phyloP scores from a whole-genome alignment of 2,888 invertebrate genomes.

The Dendrolimus houi region DNA sequence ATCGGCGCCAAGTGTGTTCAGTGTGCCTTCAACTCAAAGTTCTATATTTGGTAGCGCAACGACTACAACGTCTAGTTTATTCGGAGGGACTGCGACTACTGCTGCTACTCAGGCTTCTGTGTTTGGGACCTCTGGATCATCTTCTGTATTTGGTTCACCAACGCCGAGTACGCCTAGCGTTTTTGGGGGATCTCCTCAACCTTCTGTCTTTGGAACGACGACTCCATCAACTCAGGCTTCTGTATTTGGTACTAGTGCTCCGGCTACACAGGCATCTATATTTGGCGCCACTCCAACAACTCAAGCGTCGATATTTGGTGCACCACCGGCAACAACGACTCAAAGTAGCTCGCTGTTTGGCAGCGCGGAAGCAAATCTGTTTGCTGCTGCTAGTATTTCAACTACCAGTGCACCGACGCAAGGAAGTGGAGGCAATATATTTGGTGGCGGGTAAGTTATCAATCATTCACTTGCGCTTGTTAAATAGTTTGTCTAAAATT shows the following conservation, averaged over 20 bases:
- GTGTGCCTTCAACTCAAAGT: slow-evolving; percentile 12
- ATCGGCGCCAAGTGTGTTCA: slow-evolving; percentile 14
- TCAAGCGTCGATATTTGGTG: slow-evolving; percentile 31
- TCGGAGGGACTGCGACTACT: slow-evolving; percentile 17
- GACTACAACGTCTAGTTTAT: slow-evolving; percentile 19
- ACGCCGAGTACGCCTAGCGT: slow-evolving; percentile 22
- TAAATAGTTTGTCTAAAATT: too few species aligned
- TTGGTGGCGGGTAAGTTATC: slow-evolving; percentile 46
- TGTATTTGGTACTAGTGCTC: slow-evolving; percentile 22
- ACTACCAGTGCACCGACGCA: slow-evolving; percentile 48
- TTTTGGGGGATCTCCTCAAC: slow-evolving; percentile 19
- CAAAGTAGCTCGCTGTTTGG: slow-evolving; percentile 49
- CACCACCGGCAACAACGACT: slow-evolving; percentile 33
- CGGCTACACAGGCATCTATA: slow-evolving; percentile 24
- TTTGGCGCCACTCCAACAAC: slow-evolving; percentile 25
- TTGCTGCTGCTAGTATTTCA: slow-evolving; percentile 62
- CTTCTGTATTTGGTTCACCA: slow-evolving; percentile 30
- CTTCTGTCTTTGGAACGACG: slow-evolving; percentile 26
- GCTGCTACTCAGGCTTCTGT: slow-evolving; percentile 27
- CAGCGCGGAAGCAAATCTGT: slow-evolving; percentile 44
- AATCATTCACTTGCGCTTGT: too few species aligned
- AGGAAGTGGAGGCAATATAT: slow-evolving; percentile 47
- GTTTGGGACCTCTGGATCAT: slow-evolving; percentile 28
- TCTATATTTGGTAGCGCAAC: slow-evolving; percentile 22
- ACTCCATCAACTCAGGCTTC: slow-evolving; percentile 23